A percentile compares a stretch with the other conserved stretches of the same genome.
These are phyloP conservation scores for Acrobeloides nanus DNA, from an alignment of 2,888 invertebrate genomes.

Conservation along the genomic window DNA sequence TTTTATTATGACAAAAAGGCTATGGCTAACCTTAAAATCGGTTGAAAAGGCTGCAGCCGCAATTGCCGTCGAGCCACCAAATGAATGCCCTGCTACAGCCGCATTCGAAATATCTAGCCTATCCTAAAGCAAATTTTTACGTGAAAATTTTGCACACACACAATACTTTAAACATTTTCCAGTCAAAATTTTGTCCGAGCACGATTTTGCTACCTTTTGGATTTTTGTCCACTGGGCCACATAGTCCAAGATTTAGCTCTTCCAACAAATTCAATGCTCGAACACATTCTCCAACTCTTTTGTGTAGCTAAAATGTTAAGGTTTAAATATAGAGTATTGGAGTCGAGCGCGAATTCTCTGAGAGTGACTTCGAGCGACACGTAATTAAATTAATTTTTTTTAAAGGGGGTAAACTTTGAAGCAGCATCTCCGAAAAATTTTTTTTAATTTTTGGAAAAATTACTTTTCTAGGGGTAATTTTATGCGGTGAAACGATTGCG, in stretches of 20 bases:
- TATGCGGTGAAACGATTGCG: no score
- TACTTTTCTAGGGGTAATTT: no score
- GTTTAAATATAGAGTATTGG: no score
- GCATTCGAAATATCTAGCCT: conserved; percentile 34
- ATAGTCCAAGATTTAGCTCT: conserved; percentile 52
- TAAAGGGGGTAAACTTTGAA: no score
- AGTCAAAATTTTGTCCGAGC: conserved; percentile 54
- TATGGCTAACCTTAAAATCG: conserved; percentile 32
- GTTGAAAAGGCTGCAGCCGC: conserved; percentile 60
- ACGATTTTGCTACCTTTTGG: conserved; percentile 28
- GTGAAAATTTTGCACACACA: not conserved
- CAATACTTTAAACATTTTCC: conserved; percentile 55
- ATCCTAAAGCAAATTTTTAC: conserved; percentile 14
- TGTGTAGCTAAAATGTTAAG: conserved; percentile 54
- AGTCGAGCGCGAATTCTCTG: no score
- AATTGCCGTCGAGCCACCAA: conserved; percentile 64
- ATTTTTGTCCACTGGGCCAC: conserved; percentile 33
- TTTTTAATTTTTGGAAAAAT: no score
- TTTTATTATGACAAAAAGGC: conserved; percentile 5
- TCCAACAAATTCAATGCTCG: conserved; percentile 53
- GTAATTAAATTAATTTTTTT: no score
- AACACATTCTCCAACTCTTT: conserved; percentile 54
- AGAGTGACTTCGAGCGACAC: no score
- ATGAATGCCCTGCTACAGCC: conserved; percentile 64
- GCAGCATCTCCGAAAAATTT: no score